Percentiles rank a stretch among this genome's conserved stretches.
These are phyloP conservation scores for Philereme transversata DNA, from an alignment of 2,888 invertebrate genomes.

Conservation along the genomic window DNA sequence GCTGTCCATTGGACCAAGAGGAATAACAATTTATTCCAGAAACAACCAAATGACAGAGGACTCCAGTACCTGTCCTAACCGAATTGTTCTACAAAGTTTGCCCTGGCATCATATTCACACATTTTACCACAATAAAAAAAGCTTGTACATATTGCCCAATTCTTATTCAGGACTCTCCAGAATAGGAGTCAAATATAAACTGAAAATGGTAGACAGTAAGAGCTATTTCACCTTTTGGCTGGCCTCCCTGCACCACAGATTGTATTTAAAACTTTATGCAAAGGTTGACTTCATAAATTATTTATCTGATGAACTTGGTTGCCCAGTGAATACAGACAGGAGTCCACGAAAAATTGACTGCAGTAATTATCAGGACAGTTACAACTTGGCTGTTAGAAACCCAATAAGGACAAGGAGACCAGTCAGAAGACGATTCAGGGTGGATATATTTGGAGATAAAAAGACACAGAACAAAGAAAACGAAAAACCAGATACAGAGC, in stretches of 20 bases:
- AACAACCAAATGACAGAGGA: conserved; percentile 64
- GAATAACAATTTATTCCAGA: conserved; percentile 85
- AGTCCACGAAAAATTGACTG: conserved; percentile 63
- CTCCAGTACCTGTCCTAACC: conserved; percentile 58
- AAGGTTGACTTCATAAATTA: conserved; percentile 88
- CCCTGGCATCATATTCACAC: conserved; percentile 90
- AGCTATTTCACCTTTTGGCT: conserved; percentile 90
- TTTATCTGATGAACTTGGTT: conserved; percentile 85
- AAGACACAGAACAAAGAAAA: conserved; percentile 88
- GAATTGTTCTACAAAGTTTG: conserved; percentile 77
- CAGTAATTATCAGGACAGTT: conserved; percentile 80
- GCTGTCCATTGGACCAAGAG: conserved; percentile 86
- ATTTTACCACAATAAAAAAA: conserved; percentile 89
- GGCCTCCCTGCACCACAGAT: conserved; percentile 90
- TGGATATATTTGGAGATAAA: conserved; percentile 76
- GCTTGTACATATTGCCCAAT: conserved; percentile 85
- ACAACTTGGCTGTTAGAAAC: conserved; percentile 78
- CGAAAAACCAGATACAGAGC: conserved; percentile 84
- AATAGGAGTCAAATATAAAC: conserved; percentile 87
- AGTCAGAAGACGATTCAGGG: conserved; percentile 79
- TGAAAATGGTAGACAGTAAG: conserved; percentile 89
- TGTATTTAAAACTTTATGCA: conserved; percentile 88
- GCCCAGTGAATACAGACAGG: conserved; percentile 70
- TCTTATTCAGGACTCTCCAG: conserved; percentile 82
- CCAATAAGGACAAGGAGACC: conserved; percentile 68